Evolutionary conservation across 2,888 invertebrate genomes (phyloP), one percentile per base, ranked within the genome.

Genomic region (Synanthedon formicaeformis): DNA sequence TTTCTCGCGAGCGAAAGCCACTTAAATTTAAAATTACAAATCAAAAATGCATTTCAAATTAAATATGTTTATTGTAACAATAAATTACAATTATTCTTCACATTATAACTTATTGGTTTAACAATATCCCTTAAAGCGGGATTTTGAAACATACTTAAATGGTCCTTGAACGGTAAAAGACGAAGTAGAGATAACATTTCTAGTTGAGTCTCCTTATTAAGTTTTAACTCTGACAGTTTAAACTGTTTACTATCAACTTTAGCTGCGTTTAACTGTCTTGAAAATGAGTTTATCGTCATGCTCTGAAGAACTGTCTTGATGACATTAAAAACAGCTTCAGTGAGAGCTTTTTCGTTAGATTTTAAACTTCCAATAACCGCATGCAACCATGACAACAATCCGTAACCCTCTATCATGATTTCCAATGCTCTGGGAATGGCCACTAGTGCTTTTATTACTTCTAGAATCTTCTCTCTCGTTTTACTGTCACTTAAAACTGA

Each of bases 301-400:
- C 85, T 85, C 49, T 72, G 65, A 0, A 81, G 54, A 58, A 82
- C 69, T 56, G 69, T 81, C 52, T 63, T 71, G 2, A 84, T 54
- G 0, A 86, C 52, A 41, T 53, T 56, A 11, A 81, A 57, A n/a
- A 81, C 57, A 34, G 58, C 60, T 57, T 66, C 74, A 1, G 77
- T 60, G 5, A 81, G 55, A 1, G 55, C 52, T 52, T 61, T 78
- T 27, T 84, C 81, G 8, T 73, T 74, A 48, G 58, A 73, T 2
- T 59, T 58, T n/a, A 78, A 59, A 14, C 71, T 71, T 50, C 72
- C 66, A 0, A 75, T 75, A 0, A 73, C 66, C 1, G 66, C 73
- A 57, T 84, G 76, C 2, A 96, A 66, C 94, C 95, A 96, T 0
- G 92, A 86, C 34, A 95, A 65, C 1, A 96, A 73, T 0, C 94